Evolutionary conservation across 1,140 invertebrate species (phyloP).

Genomic region (Cotesia chilonis): DNA sequence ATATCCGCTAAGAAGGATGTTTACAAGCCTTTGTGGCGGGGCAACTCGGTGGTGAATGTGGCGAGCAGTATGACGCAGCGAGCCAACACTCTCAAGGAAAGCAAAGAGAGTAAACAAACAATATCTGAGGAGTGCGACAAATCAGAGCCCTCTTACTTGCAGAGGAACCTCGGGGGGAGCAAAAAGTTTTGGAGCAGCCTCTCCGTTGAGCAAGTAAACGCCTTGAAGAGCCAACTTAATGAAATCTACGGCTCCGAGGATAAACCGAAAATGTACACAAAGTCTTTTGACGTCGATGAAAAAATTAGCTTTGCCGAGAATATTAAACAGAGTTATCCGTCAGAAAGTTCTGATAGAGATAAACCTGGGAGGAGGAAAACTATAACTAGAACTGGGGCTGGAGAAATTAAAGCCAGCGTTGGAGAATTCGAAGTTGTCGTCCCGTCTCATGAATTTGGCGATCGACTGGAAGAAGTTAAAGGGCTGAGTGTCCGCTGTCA

Average conservation of each 20-base stretch:
- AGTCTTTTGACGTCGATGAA: conserved; percentile 17
- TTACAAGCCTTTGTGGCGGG: conserved; percentile 84
- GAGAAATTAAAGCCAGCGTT: conserved; percentile 23
- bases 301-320: neutral
- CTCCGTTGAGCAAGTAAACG: conserved; percentile 84
- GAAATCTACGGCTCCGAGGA: conserved; percentile 80
- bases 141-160: conserved; percentile 48
- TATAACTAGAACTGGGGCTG: neutral
- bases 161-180: conserved; percentile 71
- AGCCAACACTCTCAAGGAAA: conserved; percentile 36
- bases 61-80: conserved; percentile 73
- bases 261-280: conserved; percentile 42
- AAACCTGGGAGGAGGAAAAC: too few relatives aligned
- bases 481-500: conserved; percentile 76
- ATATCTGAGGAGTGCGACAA: conserved; percentile 46
- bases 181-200: conserved; percentile 83
- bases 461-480: conserved; percentile 52
- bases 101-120: conserved; percentile 29
- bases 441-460: conserved; percentile 52
- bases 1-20: conserved; percentile 70
- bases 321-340: neutral
- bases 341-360: too few relatives aligned
- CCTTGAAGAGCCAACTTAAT: conserved; percentile 81
- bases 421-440: conserved; percentile 72
- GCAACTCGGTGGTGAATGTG: conserved; percentile 80